Evolutionary conservation across 2,113 vertebrate genomes (phyloP).

Genomic region (Malurus melanocephalus): DNA sequence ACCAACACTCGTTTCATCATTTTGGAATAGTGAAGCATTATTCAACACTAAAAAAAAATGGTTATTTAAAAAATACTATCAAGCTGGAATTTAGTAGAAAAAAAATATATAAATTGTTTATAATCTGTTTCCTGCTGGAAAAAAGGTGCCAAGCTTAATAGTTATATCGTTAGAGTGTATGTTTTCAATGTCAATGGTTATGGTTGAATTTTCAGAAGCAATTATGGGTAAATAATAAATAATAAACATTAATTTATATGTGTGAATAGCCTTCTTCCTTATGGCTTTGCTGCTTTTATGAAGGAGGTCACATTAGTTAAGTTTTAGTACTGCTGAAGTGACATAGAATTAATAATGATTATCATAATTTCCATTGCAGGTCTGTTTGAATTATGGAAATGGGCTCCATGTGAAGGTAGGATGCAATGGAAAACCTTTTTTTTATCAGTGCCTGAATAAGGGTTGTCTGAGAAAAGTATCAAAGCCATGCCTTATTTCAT

Average conservation of each 20-base stretch:
- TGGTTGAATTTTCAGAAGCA: not conserved
- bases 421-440: not conserved
- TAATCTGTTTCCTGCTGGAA: not conserved
- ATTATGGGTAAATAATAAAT: not conserved
- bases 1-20: accelerated
- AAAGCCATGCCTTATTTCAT: not conserved
- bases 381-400: conserved; percentile 62
- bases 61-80: not conserved
- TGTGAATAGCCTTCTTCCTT: not conserved
- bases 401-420: conserved; percentile 74
- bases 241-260: not conserved
- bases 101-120: not conserved
- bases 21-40: not conserved
- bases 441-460: not conserved
- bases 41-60: not conserved
- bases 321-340: not conserved
- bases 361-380: conserved; percentile 61
- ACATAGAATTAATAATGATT: not conserved
- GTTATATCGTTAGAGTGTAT: not conserved
- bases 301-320: not conserved
- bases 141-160: not conserved
- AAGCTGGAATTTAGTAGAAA: not conserved
- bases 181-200: not conserved
- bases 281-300: not conserved
- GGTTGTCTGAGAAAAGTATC: not conserved